A percentile compares a stretch with the other conserved stretches of the same genome.
Conservation (phyloP, 2,113 vertebrate genomes). For the Calyptomena viridis region DNA sequence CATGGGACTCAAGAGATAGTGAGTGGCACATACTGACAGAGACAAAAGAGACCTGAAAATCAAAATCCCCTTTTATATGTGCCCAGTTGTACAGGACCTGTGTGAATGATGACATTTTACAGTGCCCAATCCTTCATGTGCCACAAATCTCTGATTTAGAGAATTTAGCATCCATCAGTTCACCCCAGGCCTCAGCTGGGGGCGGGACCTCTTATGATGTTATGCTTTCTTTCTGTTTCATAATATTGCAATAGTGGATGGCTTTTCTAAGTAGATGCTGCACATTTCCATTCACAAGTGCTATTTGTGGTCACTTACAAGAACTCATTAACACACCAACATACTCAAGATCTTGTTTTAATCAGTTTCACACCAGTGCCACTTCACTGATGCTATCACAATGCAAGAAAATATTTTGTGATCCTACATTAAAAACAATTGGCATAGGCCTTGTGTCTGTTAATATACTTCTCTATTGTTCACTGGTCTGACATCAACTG, state of each 20-base stretch:
- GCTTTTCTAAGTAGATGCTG: neutral
- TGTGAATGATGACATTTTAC: neutral
- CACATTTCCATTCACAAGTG: slow-evolving; percentile 20
- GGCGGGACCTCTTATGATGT: neutral
- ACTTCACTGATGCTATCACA: neutral
- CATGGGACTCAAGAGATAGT: neutral
- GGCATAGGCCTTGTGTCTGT: neutral
- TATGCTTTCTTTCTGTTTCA: neutral
- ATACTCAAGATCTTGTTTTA: slow-evolving; percentile 11
- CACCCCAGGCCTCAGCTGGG: neutral
- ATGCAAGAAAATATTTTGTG: neutral
- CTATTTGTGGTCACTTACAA: slow-evolving; percentile 14
- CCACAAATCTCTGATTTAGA: neutral
- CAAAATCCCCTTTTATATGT: neutral
- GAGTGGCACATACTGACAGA: neutral
- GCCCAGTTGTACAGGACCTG: neutral
- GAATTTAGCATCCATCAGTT: neutral
- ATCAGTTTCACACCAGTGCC: neutral
- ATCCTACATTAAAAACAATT: neutral
- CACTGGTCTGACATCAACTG: neutral
- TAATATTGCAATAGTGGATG: neutral
- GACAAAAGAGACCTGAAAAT: neutral
- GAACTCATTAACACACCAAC: neutral
- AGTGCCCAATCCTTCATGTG: neutral
- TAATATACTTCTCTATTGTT: neutral